These are phyloP conservation scores for Drosophila gaucha DNA, from an alignment of 2,888 invertebrate species.

Conservation along the genomic window DNA sequence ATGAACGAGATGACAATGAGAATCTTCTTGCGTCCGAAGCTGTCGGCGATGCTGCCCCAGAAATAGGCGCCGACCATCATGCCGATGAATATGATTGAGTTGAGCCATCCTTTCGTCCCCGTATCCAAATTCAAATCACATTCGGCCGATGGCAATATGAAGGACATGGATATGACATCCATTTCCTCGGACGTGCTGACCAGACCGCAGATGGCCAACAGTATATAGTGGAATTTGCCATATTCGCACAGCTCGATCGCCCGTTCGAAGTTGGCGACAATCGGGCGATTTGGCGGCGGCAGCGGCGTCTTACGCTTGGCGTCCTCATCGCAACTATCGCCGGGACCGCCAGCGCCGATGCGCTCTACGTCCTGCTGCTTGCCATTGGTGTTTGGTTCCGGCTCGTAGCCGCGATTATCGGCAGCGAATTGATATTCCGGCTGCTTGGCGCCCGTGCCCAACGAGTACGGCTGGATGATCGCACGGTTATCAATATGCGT, in stretches of 20 bases:
- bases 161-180: conserved; percentile 98
- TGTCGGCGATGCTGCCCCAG: conserved; percentile 96
- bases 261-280: conserved; percentile 94
- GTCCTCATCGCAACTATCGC: conserved; percentile 36
- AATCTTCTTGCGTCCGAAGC: conserved; percentile 93
- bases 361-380: conserved; percentile 81
- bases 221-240: conserved; percentile 92
- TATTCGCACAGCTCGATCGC: conserved; percentile 93
- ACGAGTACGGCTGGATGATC: conserved; percentile 82
- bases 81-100: conserved; percentile 93
- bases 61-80: conserved; percentile 98
- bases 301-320: conserved; percentile 49
- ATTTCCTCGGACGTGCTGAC: conserved; percentile 98
- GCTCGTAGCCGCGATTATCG: conserved; percentile 80
- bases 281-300: conserved; percentile 75
- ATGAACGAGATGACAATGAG: conserved; percentile 95
- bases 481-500: conserved; percentile 81
- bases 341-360: conserved; percentile 47
- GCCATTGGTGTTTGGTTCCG: conserved; percentile 61
- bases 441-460: conserved; percentile 77
- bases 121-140: conserved; percentile 95
- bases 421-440: conserved; percentile 81
- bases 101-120: conserved; percentile 92
- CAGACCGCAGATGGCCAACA: conserved; percentile 96
- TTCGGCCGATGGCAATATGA: conserved; percentile 96